Evolutionary conservation across 2,888 invertebrate genomes (phyloP).

Genomic region (Protonemura montana): DNA sequence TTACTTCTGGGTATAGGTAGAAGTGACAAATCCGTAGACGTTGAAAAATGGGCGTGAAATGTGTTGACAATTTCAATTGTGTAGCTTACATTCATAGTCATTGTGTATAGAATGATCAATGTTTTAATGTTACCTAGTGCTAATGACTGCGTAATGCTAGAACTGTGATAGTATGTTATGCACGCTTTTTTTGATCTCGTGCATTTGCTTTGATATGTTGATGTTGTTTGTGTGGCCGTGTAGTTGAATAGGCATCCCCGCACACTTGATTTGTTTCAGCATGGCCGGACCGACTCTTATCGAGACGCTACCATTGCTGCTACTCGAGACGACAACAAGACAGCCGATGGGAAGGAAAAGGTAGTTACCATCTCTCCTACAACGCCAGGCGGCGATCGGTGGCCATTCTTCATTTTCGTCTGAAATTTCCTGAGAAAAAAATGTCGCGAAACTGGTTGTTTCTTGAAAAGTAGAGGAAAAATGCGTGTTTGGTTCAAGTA

Average conservation of each 20-base stretch:
- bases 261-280: constrained; percentile 67
- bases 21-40: background rate
- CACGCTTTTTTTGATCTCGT: constrained; percentile 36
- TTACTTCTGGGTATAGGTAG: background rate
- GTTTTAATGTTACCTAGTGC: background rate
- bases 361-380: constrained; percentile 61
- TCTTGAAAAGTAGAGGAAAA: background rate
- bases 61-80: background rate
- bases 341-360: constrained; percentile 93
- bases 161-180: background rate
- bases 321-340: constrained; percentile 94
- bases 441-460: background rate
- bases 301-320: constrained; percentile 94
- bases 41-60: background rate
- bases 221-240: constrained; percentile 14
- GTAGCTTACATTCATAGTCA: background rate
- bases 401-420: background rate
- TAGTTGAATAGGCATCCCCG: constrained; percentile 33
- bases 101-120: background rate
- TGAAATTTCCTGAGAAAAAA: background rate
- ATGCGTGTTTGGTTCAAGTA: no score
- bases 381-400: background rate
- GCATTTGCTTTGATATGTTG: background rate
- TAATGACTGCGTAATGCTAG: background rate
- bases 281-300: constrained; percentile 96